Base-by-base conservation (phyloP, 2,113 vertebrate species). In the Ophthalmolycus amberensis region DNA sequence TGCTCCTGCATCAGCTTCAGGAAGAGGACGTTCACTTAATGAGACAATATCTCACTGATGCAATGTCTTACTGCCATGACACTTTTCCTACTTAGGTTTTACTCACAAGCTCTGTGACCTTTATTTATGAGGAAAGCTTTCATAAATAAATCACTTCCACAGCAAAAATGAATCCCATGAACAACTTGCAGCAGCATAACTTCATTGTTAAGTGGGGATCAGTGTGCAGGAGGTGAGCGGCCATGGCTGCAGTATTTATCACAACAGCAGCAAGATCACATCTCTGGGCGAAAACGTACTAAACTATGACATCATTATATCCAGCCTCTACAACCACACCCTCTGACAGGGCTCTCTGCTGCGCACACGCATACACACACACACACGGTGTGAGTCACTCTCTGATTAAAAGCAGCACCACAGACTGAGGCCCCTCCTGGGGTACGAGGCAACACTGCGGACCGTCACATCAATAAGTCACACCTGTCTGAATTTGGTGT, bases 291-390 rank as follows among this genome's bases (percentile, higher is more conserved):
- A 77, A 46, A 32, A 67, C 20, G 27, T 1, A 54, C 11, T 37
- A 20, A 72, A 62, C 54, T 27, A 78, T 87, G 85, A 87, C 74
- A 79, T 90, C 77, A 87, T 78, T 7, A 18, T 10, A 40, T 58
- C 22, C 5, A 46, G 37, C 25, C 44, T 54, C 3, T 37, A 38
- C 16, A 72, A 34, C 63, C 75, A 56, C 87, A 78, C 84, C 69
- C 83, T 54, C 60, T 60, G 54, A 83, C 60, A 65, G 38, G 9
- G 48, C 54, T 80, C 77, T 81, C 66, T 79, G 78, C 74, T 75
- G 74, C 82, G 82, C 73, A 71, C 48, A 50, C 63, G 77, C 62
- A 59, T 20, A 52, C 63, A 79, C 67, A 65, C 10, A 74, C 66
- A 74, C 40, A 46, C 20, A 77, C 52, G 29, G 29, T 29, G 29